These are phyloP conservation scores for Mustela nigripes DNA, from an alignment of 2,113 vertebrate species.

Conservation along the genomic window DNA sequence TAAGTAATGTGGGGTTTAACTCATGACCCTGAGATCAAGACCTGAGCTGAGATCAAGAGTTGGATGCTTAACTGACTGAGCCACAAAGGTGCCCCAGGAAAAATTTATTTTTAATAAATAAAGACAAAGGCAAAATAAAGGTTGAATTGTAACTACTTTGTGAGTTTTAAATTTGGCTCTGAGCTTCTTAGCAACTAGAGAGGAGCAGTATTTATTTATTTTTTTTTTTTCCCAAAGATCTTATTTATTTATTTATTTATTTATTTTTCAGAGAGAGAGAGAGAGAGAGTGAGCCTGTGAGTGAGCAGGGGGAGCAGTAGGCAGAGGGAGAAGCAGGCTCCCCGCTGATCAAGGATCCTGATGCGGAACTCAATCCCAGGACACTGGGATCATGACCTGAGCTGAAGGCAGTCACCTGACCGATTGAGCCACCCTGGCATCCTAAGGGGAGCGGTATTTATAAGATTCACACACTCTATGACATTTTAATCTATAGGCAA, in stretches of 20 bases:
- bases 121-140: conserved; percentile 17
- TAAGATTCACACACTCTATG: neutral
- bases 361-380: too few relatives aligned
- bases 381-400: too few relatives aligned
- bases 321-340: too few relatives aligned
- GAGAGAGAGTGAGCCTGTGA: too few relatives aligned
- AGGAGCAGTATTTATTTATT: neutral
- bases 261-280: too few relatives aligned
- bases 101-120: neutral
- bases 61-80: rapidly evolving
- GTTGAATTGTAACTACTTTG: neutral
- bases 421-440: too few relatives aligned
- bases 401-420: too few relatives aligned
- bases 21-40: neutral
- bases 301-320: too few relatives aligned
- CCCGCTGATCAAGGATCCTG: too few relatives aligned
- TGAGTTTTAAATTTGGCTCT: neutral
- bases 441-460: neutral
- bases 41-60: neutral
- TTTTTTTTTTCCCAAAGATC: too few relatives aligned
- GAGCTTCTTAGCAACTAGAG: neutral
- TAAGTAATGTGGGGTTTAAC: neutral
- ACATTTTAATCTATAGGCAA: neutral
- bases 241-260: too few relatives aligned
- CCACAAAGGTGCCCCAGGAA: neutral